Percentiles rank a stretch among this genome's conserved stretches.
Conservation (phyloP, 37 sponge, comb jelly and placozoan species). For the Tethya wilhelma region DNA sequence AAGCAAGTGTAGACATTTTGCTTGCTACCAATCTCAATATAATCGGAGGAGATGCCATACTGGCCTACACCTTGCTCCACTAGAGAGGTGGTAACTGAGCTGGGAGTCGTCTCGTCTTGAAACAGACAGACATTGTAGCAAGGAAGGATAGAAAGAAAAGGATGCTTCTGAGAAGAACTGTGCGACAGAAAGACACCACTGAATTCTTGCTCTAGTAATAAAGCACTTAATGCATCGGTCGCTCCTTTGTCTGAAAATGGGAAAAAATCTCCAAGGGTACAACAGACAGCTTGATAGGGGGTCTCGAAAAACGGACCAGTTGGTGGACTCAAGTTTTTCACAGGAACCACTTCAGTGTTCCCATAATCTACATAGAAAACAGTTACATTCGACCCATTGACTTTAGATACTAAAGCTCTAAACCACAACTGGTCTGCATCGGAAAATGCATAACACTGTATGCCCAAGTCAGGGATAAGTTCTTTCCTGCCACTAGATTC, state of each 20-base stretch:
- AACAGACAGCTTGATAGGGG: conserved; percentile 63
- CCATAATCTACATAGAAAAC: conserved; percentile 83
- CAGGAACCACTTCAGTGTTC: conserved; percentile 54
- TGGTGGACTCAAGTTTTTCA: neutral
- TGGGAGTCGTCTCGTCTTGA: neutral
- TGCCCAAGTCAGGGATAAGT: neutral
- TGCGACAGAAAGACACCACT: conserved; percentile 26
- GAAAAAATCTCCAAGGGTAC: conserved; percentile 51
- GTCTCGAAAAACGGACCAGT: neutral
- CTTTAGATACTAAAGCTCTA: conserved; percentile 31
- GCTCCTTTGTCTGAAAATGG: conserved; percentile 2
- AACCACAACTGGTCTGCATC: conserved; percentile 35
- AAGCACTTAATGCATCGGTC: neutral
- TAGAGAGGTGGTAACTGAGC: conserved; percentile 20
- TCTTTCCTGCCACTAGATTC: neutral
- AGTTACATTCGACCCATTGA: neutral
- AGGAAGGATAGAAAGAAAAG: conserved; percentile 7
- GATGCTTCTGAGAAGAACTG: neutral
- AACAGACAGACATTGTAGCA: conserved; percentile 47
- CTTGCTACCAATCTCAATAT: conserved; percentile 5
- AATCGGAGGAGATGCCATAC: conserved; percentile 11
- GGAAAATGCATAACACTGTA: conserved; percentile 52
- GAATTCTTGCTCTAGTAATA: conserved; percentile 47
- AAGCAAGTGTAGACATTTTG: conserved; percentile 19
- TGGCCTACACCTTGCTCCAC: conserved; percentile 36